These are phyloP conservation scores for Kryptopterus vitreolus DNA, from an alignment of 2,797 vertebrate genomes.

Conservation along the genomic window DNA sequence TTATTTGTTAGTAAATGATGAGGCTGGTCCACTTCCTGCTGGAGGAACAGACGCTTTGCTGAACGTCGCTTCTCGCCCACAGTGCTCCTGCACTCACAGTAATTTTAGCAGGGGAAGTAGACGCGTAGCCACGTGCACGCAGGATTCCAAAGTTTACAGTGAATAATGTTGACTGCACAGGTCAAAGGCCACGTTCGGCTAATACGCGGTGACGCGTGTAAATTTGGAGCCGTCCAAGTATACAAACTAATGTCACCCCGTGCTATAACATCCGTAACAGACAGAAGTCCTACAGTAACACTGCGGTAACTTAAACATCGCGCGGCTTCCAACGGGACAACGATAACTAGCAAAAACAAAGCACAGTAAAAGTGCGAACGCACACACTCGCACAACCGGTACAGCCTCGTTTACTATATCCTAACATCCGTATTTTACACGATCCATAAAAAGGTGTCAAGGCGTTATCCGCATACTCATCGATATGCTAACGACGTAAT, in stretches of 20 bases:
- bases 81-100: slow-evolving; percentile 45
- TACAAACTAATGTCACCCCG: neutral
- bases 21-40: slow-evolving; percentile 67
- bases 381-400: neutral
- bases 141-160: slow-evolving; percentile 54
- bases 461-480: no score
- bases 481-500: no score
- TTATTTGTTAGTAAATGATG: slow-evolving; percentile 76
- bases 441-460: no score
- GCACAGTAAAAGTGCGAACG: no score
- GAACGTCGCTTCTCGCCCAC: slow-evolving; percentile 59
- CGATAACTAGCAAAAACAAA: no score
- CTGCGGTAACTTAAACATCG: neutral
- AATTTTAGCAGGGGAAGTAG: slow-evolving; percentile 24
- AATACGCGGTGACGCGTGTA: neutral
- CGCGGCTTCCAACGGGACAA: no score
- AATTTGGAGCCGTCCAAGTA: no score
- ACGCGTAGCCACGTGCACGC: slow-evolving; percentile 41
- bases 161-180: neutral
- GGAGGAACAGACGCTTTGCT: slow-evolving; percentile 53
- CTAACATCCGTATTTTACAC: no score
- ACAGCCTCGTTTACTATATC: no score
- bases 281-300: neutral
- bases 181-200: neutral
- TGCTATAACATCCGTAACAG: neutral